A percentile compares a stretch with the other conserved stretches of the same genome.
Evolutionary conservation across 2,888 invertebrate species (phyloP).

Genomic region (Tenthredo scrophulariae): DNA sequence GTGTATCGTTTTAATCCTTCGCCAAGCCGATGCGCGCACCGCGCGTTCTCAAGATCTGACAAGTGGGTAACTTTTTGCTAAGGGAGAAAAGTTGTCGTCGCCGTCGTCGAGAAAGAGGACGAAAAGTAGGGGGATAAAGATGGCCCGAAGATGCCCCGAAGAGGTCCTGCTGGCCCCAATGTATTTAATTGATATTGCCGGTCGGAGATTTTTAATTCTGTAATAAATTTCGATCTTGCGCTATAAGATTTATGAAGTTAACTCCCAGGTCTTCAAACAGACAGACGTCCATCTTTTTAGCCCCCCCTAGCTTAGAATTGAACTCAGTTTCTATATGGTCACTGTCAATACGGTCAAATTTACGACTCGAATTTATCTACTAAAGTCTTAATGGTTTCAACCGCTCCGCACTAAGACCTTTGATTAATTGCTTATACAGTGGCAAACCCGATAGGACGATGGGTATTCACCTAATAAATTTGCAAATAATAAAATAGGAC

Average conservation of each 20-base stretch:
- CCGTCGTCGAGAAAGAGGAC: slow-evolving; percentile 36
- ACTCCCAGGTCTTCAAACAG: slow-evolving; percentile 42
- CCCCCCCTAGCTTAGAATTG: slow-evolving; percentile 53
- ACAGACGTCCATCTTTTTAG: slow-evolving; percentile 62
- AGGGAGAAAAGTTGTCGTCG: slow-evolving; percentile 56
- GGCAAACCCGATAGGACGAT: slow-evolving; percentile 10
- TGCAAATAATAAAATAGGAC: slow-evolving; percentile 26
- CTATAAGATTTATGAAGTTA: slow-evolving; percentile 72
- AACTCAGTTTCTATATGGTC: slow-evolving; percentile 40
- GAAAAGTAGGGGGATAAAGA: slow-evolving; percentile 26
- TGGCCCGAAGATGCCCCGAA: slow-evolving; percentile 36
- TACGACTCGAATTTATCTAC: slow-evolving; percentile 50
- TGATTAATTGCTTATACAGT: slow-evolving; percentile 47
- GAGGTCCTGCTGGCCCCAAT: slow-evolving; percentile 53
- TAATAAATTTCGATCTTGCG: slow-evolving; percentile 74
- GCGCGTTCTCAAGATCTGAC: slow-evolving; percentile 58
- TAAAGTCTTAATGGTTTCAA: slow-evolving; percentile 42
- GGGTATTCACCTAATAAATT: slow-evolving; percentile 38
- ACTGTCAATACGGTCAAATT: slow-evolving; percentile 47
- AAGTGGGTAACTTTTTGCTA: slow-evolving; percentile 64
- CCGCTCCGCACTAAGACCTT: neutral
- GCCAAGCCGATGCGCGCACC: neutral
- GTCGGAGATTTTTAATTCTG: slow-evolving; percentile 69
- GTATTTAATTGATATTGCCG: slow-evolving; percentile 74
- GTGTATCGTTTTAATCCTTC: slow-evolving; percentile 17